Conservation (phyloP, 2,888 invertebrate genomes). For the Agrilus biguttatus region DNA sequence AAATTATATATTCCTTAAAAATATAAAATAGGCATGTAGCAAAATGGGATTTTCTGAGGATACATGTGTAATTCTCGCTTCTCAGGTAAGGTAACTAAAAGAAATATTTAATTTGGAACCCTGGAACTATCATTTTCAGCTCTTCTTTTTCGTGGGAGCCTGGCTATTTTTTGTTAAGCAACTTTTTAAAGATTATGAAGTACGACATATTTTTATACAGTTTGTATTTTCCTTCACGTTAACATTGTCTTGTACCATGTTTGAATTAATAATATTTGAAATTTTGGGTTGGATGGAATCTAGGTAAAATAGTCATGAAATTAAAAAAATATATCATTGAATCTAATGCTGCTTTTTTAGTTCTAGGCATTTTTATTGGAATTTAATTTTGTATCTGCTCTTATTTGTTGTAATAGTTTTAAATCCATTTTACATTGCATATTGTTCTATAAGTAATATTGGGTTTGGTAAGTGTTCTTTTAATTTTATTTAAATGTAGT, state of each 20-base stretch:
- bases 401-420: slow-evolving; percentile 89
- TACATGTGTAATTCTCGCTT: slow-evolving; percentile 7
- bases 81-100: slow-evolving; percentile 4
- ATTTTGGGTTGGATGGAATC: slow-evolving; percentile 87
- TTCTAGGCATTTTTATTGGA: slow-evolving; percentile 91
- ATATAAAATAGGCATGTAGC: slow-evolving; percentile 2
- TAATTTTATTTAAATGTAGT: slow-evolving; percentile 3
- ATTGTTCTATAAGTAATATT: slow-evolving; percentile 83
- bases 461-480: slow-evolving; percentile 52
- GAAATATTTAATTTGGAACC: slow-evolving; percentile 1
- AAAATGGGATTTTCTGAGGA: slow-evolving; percentile 63
- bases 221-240: slow-evolving; percentile 93
- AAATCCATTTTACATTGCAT: slow-evolving; percentile 93
- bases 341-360: slow-evolving; percentile 52
- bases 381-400: slow-evolving; percentile 76
- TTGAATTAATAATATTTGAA: slow-evolving; percentile 98
- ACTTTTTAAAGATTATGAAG: slow-evolving; percentile 94
- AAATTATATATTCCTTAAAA: no score
- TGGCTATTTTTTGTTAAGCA: slow-evolving; percentile 98
- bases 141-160: slow-evolving; percentile 88
- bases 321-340: background rate
- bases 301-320: slow-evolving; percentile 42
- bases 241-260: slow-evolving; percentile 95
- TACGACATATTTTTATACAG: slow-evolving; percentile 86
- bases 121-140: slow-evolving; percentile 40